Evolutionary conservation across 2,797 vertebrate genomes (phyloP), one percentile per base, ranked within the genome.

Genomic region (Pipistrellus nathusii): DNA sequence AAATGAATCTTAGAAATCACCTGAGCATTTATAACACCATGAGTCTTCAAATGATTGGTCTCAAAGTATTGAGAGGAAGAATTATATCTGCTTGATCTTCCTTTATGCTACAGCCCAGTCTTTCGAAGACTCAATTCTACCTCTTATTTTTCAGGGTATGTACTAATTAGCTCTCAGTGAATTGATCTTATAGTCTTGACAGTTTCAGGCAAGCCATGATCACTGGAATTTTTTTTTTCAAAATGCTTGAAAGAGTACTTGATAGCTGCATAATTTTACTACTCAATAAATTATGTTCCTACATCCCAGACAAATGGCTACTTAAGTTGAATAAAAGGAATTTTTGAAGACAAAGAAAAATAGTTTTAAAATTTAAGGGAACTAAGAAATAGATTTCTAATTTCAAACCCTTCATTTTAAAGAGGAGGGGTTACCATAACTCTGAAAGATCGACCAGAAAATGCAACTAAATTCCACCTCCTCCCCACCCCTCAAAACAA

Each of bases 371-470:
- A 6, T 8, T 91, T 30, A 80, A 94, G 41, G 68, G 13, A 89
- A 15, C 14, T 85, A 83, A 90, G 41, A 88, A 85, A 81, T 51
- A 91, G 12, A 87, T 46, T 78, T 94, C 62, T 90, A 10, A 92
- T 38, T 91, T 96, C 14, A 80, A 94, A 89, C 14, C 15, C 46
- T 88, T 77, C 9, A n/a, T 93, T 95, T 91, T 23, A 77, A 55
- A 83, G 59, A 89, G 38, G 83, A n/a, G 20, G 91, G 6, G 4
- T 85, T 75, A 89, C 44, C 38, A 77, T 73, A 95, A 66, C 8
- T 84, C 66, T 88, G n/a, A 88, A 93, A 91, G 15, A 75, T 85
- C 18, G 69, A 87, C 17, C 17, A 84, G 51, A 88, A 90, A 85
- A 90, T 86, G 85, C 46, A 96, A 41, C 10, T 88, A 41, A 80